phyloP scores from a whole-genome alignment of 2,113 vertebrate species.

The Tricholaema leucomelas region DNA sequence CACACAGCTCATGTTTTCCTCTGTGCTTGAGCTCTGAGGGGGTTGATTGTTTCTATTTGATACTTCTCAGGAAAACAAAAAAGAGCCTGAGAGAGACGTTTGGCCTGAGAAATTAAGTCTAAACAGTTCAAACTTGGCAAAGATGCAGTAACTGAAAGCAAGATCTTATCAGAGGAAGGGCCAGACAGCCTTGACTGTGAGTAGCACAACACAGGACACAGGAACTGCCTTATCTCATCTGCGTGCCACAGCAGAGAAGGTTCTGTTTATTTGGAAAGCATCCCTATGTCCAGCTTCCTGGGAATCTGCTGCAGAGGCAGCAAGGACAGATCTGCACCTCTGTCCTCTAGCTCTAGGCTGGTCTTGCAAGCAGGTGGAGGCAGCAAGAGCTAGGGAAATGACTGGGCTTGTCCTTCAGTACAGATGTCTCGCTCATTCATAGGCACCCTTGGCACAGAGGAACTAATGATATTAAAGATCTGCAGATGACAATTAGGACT shows the following conservation, averaged over 20 bases:
- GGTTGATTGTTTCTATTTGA: neutral
- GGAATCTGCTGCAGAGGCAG: neutral
- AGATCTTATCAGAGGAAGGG: neutral
- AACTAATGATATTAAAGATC: neutral
- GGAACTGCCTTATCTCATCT: neutral
- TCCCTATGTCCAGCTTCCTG: neutral
- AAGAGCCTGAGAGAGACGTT: neutral
- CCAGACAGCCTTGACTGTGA: neutral
- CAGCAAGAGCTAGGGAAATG: neutral
- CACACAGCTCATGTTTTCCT: neutral
- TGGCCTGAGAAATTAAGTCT: neutral
- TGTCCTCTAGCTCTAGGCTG: neutral
- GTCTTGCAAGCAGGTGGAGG: neutral
- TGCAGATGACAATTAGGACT: neutral
- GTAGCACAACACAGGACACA: neutral
- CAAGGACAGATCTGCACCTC: neutral
- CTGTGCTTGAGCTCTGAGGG: neutral
- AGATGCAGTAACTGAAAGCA: neutral
- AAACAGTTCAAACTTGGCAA: neutral
- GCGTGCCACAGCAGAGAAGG: neutral
- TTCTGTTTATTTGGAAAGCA: neutral
- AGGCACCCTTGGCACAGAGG: neutral
- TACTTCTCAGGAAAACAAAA: neutral
- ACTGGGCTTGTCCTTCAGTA: neutral
- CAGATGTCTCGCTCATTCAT: neutral